phyloP scores from a whole-genome alignment of 2,113 vertebrate species.

The Psephotus haematonotus region DNA sequence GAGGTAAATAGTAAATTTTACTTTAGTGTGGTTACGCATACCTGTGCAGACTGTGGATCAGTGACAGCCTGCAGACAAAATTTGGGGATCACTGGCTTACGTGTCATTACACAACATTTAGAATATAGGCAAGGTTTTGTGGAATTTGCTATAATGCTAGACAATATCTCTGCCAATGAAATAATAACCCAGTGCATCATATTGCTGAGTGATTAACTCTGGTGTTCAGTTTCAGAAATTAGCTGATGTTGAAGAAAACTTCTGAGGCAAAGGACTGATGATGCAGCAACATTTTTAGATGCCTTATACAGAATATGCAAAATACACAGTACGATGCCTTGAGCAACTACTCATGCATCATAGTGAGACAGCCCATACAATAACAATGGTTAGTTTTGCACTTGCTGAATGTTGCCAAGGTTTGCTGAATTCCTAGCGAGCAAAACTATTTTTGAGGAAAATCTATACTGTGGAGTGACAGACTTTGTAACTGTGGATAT shows the following conservation, averaged over 20 bases:
- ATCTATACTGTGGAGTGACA: not conserved
- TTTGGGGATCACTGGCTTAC: not conserved
- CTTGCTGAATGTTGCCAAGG: not conserved
- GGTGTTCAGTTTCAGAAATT: not conserved
- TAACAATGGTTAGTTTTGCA: not conserved
- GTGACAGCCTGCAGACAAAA: not conserved
- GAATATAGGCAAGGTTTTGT: not conserved
- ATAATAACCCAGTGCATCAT: not conserved
- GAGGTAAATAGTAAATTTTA: not conserved
- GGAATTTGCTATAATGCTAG: not conserved
- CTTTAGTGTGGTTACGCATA: not conserved
- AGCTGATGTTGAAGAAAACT: constrained; percentile 28
- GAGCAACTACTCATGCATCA: not conserved
- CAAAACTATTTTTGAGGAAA: not conserved
- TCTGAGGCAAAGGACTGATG: not conserved
- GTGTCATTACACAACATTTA: not conserved
- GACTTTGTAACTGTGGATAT: not conserved
- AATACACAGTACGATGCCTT: not conserved
- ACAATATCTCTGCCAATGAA: not conserved
- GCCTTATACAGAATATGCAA: not conserved
- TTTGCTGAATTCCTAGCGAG: not conserved
- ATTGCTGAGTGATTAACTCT: not conserved
- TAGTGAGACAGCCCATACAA: not conserved
- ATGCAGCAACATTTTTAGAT: not conserved
- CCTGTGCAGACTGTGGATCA: not conserved